Evolutionary conservation across 2,797 vertebrate genomes (phyloP), one percentile per base, ranked within the genome.

Genomic region (Philypnodon macrostomus): DNA sequence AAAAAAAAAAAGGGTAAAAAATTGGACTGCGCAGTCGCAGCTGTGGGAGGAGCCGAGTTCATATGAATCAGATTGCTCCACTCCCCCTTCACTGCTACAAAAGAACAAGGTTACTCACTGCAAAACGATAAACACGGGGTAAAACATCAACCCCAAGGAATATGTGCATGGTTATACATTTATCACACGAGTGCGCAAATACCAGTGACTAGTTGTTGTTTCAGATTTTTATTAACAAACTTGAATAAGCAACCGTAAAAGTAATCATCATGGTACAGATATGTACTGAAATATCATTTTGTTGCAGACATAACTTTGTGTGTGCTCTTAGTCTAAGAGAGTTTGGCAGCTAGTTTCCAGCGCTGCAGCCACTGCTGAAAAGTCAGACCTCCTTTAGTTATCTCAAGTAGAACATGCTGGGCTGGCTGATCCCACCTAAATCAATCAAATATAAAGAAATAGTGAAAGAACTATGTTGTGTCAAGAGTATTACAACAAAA

Each of bases 361-460:
- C 85, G 70, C 44, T 90, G 88, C 2, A 91, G 61, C 91, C 92
- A 93, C 71, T 92, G 88, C 6, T 86, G 87, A 50, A 88, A 85
- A 40, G 87, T 90, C 53, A 89, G 67, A 18, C 88, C 90, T 13
- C 80, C 83, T 53, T 80, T 79, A 4, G 29, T 53, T 63, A 88
- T 44, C 4, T 88, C 82, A 1, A 87, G 81, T 0, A 92, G 65
- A 24, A 73, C 84, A 44, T 86, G 79, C 75, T 92, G 90, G 0
- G 73, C 90, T 0, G 92, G 90, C 68, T 87, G 88, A 55, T 92
- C 88, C 91, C 91, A 93, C 92, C 92, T 93, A 47, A 12, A 67
- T 14, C 47, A 15, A 44, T n/a, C n/a, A n/a, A n/a, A n/a, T n/a
- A n/a, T n/a, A n/a, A n/a, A n/a, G n/a, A n/a, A n/a, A n/a, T n/a